Evolutionary conservation across 2,888 invertebrate genomes (phyloP), one percentile per base, ranked within the genome.

Genomic region (Bugulina stolonifera): DNA sequence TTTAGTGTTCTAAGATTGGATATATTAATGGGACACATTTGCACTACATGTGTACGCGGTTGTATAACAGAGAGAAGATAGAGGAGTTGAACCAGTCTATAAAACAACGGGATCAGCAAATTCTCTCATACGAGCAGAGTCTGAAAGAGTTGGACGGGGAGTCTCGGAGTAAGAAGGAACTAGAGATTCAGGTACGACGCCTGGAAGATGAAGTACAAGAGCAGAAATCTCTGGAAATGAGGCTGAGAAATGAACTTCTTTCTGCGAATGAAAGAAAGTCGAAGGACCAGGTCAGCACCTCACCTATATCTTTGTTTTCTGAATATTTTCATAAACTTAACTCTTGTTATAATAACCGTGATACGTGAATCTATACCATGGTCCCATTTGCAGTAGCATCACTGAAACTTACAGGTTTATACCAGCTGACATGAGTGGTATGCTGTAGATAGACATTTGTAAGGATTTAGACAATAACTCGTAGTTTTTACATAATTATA

Each of bases 31-130:
- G n/a, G n/a, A n/a, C n/a, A n/a, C n/a, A n/a, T n/a, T n/a, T n/a
- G n/a, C n/a, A n/a, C n/a, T n/a, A n/a, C n/a, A n/a, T n/a, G n/a
- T n/a, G n/a, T n/a, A n/a, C n/a, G n/a, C n/a, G n/a, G n/a, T n/a
- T n/a, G n/a, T n/a, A n/a, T n/a, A n/a, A 5, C 32, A 64, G 64
- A 32, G 64, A 32, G 32, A 22, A 82, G 74, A 72, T 79, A 69
- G 78, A 78, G 52, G 76, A 78, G 0, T 54, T 79, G n/a, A 76
- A 76, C 58, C 71, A 78, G n/a, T 70, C 80, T 57, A 72, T 79
- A 25, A 78, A 79, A 25, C 79, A 79, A 2, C 79, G 79, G 73
- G 77, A 79, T 23, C 78, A 77, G 73, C 81, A 82, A 74, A 73
- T 77, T n/a, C 76, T 75, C 52, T 75, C 79, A 71, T 73, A 23